A percentile compares a stretch with the other conserved stretches of the same genome.
Conservation (phyloP, 1,140 invertebrate genomes). For the Cotesia chilonis region DNA sequence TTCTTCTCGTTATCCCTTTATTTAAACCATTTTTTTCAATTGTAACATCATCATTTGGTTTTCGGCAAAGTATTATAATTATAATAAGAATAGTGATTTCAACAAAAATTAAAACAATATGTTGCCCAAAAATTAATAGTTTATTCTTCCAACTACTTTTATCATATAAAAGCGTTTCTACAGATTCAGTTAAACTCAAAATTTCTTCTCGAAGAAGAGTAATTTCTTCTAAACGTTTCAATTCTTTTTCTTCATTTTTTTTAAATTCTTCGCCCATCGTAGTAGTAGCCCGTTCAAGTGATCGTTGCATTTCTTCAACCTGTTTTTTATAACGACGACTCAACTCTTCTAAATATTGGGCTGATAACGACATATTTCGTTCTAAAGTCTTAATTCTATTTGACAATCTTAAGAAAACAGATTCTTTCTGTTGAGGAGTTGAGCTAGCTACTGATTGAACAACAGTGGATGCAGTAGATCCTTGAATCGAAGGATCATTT, state of each 20-base stretch:
- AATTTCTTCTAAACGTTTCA: constrained; percentile 73
- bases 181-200: constrained; percentile 65
- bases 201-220: constrained; percentile 70
- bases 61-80: constrained; percentile 64
- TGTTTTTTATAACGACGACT: constrained; percentile 94
- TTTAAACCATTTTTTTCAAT: constrained; percentile 4
- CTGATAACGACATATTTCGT: constrained; percentile 94
- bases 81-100: constrained; percentile 66
- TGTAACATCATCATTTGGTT: constrained; percentile 46
- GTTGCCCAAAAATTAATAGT: constrained; percentile 68
- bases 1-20: constrained; percentile 35
- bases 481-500: constrained; percentile 50
- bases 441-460: constrained; percentile 51
- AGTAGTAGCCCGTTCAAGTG: constrained; percentile 81
- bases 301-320: constrained; percentile 91
- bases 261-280: constrained; percentile 79
- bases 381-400: constrained; percentile 96
- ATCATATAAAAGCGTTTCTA: constrained; percentile 72
- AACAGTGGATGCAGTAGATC: constrained; percentile 41
- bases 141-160: constrained; percentile 72
- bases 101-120: constrained; percentile 65
- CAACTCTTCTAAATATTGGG: constrained; percentile 94
- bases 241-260: constrained; percentile 75
- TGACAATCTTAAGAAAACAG: constrained; percentile 91
- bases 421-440: constrained; percentile 81